Base-by-base conservation (phyloP, 1,140 invertebrate species). In the Helicoverpa armigera region DNA sequence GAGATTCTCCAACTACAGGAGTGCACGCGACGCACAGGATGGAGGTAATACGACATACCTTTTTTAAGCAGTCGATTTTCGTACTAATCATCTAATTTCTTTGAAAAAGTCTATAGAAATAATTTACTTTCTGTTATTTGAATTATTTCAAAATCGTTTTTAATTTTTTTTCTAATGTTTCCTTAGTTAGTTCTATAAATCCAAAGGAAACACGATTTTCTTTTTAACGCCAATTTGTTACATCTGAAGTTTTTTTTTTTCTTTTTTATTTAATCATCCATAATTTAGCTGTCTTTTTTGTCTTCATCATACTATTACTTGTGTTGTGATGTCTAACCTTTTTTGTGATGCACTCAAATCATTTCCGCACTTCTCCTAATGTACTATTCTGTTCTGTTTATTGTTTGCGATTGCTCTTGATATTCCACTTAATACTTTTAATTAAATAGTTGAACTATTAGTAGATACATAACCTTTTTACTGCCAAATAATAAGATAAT, bases 1-100 rank as follows among this genome's bases (percentile, higher is more conserved):
- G 87, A 94, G 97, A 84, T 96, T 96, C 89, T 92, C 94, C 73
- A 94, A 91, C 80, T 95, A 96, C 74, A 94, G 95, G 65, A 88
- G 90, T 74, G 80, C 92, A 10, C 90, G 96, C 76, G 96, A 96
- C 80, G 92, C 77, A 14, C 83, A 85, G 12, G 92, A 94, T 70
- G 92, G 96, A 84, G 95, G 95, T 90, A 94, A 94, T 50, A 93
- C 90, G 23, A 67, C 12, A 58, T 14, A 18, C n/a, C 60, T 54
- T 80, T 56, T 53, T 54, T 11, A 48, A 11, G 2, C n/a, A 58
- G 13, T 72, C 9, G 23, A 9, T 61, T 60, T 31, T 70, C 7
- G 1, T 67, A 18, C 65, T 50, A 67, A 2, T 5, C 48, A 16
- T 12, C 31, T 0, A 50, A 23, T 9, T 50, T 67, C n/a, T 18